Evolutionary conservation across 2,888 invertebrate species (phyloP), one percentile per base, ranked within the genome.

Genomic region (Luperina testacea): DNA sequence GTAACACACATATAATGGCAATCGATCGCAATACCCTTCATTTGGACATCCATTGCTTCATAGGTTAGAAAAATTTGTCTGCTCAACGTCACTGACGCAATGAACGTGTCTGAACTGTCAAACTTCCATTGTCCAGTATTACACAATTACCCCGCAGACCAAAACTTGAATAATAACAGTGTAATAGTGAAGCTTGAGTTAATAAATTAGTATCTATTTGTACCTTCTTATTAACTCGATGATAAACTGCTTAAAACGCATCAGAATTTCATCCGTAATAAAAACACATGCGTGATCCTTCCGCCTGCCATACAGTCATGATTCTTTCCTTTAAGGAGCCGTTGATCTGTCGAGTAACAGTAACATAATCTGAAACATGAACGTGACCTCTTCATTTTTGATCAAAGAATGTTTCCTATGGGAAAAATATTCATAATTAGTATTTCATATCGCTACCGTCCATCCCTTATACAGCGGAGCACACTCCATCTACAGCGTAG

Each of bases 401-500:
- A 17, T 42, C 9, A 45, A 68, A n/a, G 3, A 68, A 48, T 45
- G 6, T 68, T 27, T 27, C 20, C 27, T 13, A 11, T 27, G 1
- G 13, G 15, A 15, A 51, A 32, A 32, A 24, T 24, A n/a, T 17
- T 70, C 4, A 6, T 59, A 17, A n/a, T 32, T 32, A 32, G 0
- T n/a, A 38, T 51, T 67, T 15, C 2, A 70, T 17, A 68, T 79
- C 90, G 90, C 92, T 89, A 17, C 38, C 78, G 79, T 78, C 78
- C 80, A 69, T 87, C 24, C 75, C 81, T 91, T 90, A 73, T 61
- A 81, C 76, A 45, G 77, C 13, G 68, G 78, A 70, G 67, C 87
- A 83, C 90, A 91, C 90, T 90, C 87, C 90, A 91, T 91, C 90
- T 86, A 89, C 89, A 83, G 80, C 73, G 90, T 91, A 82, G 90